These are phyloP conservation scores for Cetonia aurata DNA, from an alignment of 2,888 invertebrate species.

Conservation along the genomic window DNA sequence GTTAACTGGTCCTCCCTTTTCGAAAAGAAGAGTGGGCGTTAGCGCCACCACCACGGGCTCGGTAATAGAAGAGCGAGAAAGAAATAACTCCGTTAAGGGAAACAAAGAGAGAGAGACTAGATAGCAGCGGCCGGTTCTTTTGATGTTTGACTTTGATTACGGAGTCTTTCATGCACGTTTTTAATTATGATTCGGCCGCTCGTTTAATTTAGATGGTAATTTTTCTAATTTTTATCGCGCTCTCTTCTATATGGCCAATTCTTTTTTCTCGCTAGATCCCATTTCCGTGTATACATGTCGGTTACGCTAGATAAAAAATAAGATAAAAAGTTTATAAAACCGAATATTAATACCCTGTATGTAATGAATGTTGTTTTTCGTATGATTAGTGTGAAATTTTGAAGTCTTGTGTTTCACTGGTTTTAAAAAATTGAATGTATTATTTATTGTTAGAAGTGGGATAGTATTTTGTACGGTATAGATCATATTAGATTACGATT, in stretches of 20 bases:
- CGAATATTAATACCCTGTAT: too few species aligned
- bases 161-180: conserved; percentile 42
- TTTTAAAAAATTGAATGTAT: too few species aligned
- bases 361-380: too few species aligned
- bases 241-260: conserved; percentile 31
- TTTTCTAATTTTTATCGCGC: conserved; percentile 46
- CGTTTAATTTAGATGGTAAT: conserved; percentile 50
- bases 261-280: not conserved
- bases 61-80: too few species aligned
- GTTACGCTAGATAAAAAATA: not conserved
- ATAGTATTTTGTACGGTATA: too few species aligned
- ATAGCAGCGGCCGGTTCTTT: conserved; percentile 42
- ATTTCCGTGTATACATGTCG: not conserved
- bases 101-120: not conserved
- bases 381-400: too few species aligned
- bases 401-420: too few species aligned
- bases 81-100: not conserved
- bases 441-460: too few species aligned
- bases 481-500: too few species aligned
- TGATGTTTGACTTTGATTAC: conserved; percentile 50
- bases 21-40: not conserved
- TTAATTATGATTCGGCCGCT: conserved; percentile 49
- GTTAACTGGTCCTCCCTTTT: conserved; percentile 23
- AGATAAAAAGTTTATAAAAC: too few species aligned
- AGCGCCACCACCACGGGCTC: not conserved